Conservation (phyloP, 1,140 invertebrate species). For the Metaphire vulgaris region DNA sequence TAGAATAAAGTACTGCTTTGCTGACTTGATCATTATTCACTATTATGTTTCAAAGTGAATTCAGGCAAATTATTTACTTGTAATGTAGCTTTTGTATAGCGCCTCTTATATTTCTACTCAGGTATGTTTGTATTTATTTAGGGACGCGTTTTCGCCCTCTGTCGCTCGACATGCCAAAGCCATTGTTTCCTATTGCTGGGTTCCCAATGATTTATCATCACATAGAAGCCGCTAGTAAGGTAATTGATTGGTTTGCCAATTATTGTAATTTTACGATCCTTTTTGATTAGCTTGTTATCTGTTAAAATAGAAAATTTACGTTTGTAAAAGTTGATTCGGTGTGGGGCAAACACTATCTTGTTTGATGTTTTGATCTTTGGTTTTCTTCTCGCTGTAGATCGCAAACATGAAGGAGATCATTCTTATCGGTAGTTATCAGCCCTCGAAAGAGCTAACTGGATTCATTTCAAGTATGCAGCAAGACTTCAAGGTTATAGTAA, state of each 20-base stretch:
- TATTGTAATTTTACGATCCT: neutral
- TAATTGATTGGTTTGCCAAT: conserved; percentile 34
- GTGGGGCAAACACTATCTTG: neutral
- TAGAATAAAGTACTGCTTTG: too few relatives aligned
- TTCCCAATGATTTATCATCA: conserved; percentile 82
- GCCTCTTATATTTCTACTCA: conserved; percentile 8
- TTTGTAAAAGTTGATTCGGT: neutral
- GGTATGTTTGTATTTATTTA: conserved; percentile 51
- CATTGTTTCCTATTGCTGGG: conserved; percentile 92
- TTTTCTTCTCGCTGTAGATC: conserved; percentile 50
- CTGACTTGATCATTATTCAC: neutral
- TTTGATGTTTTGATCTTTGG: neutral
- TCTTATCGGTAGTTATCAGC: conserved; percentile 83
- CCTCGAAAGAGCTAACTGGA: conserved; percentile 67
- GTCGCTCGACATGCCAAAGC: conserved; percentile 92
- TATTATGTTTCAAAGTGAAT: neutral
- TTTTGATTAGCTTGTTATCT: neutral
- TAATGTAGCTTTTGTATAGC: conserved; percentile 8
- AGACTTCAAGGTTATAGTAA: conserved; percentile 73
- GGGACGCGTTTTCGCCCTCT: conserved; percentile 93
- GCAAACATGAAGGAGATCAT: conserved; percentile 79
- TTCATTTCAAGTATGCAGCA: conserved; percentile 70
- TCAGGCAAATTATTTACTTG: conserved; percentile 16
- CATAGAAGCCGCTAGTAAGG: conserved; percentile 82
- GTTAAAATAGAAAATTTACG: neutral